Base-by-base conservation (phyloP, 2,888 invertebrate species). In the Colletes collaris region DNA sequence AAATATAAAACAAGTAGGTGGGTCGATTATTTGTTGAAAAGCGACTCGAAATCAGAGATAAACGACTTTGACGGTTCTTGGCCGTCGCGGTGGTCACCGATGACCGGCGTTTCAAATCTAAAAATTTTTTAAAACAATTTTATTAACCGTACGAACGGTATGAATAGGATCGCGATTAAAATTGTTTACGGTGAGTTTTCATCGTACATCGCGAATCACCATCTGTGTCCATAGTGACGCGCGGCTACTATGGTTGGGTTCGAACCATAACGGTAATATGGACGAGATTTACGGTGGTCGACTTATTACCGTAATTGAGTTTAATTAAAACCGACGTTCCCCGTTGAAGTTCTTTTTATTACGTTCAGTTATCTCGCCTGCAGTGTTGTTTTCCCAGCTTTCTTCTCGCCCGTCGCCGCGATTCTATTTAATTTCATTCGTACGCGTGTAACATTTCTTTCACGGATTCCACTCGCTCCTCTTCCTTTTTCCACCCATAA, bases 271-370 rank as follows among this genome's bases (percentile, higher is more conserved):
- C 70, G 44, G 46, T 63, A 46, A 16, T 46, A 19, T 11, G 16
- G 53, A 16, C n/a, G 7, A 10, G 35, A 46, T 55, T 35, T 44
- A 63, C 44, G 67, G 16, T 19, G 58, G 58, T 37, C 67, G 70
- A 63, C 46, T 70, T 63, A 70, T 60, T 70, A 70, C 70, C 27
- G 53, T 70, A 63, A 63, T 55, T 53, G 53, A 44, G 46, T 70
- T 62, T 53, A 70, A 70, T 70, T 70, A 63, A 55, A 70, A 11
- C 11, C 37, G 8, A 50, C 58, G 13, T 7, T 5, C 13, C 58
- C 37, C 37, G 37, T 37, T 68, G 67, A 59, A 56, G 63, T 70
- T 70, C 69, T 62, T 62, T 53, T 37, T 62, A 6, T 44, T 11
- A 10, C 37, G 4, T n/a, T 44, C 44, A 70, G 53, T 70, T 62